These are phyloP conservation scores for Lacerta agilis DNA, from an alignment of 2,797 vertebrate species.

Conservation along the genomic window DNA sequence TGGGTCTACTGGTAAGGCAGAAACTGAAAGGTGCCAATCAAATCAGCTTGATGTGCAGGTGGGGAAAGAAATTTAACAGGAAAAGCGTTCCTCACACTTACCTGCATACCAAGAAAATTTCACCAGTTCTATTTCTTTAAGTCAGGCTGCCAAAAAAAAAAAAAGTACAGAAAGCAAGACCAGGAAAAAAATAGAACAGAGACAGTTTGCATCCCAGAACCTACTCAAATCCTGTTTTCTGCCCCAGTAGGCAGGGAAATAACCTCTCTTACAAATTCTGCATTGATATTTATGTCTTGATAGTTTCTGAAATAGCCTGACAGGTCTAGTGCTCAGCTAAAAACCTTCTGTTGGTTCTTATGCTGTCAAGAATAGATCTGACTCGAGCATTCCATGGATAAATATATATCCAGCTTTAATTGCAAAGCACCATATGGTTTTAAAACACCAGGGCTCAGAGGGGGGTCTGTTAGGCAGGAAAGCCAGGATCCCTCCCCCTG, in stretches of 20 bases:
- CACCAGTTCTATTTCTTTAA: background rate
- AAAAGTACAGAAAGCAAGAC: too few species aligned
- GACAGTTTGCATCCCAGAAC: background rate
- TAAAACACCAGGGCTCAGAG: background rate
- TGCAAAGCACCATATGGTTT: slow-evolving; percentile 12
- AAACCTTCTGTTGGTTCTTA: background rate
- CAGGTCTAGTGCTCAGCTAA: background rate
- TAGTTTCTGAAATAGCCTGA: background rate
- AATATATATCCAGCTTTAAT: background rate
- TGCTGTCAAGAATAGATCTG: slow-evolving; percentile 13
- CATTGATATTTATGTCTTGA: background rate
- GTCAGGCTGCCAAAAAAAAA: background rate
- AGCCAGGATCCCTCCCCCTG: background rate
- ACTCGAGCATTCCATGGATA: background rate
- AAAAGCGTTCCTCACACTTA: background rate
- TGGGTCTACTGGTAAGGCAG: background rate
- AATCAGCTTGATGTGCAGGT: background rate
- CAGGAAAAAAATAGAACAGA: background rate
- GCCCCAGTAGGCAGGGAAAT: background rate
- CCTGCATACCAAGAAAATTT: background rate
- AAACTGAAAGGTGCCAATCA: background rate
- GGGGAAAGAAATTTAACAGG: background rate
- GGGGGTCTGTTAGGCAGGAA: background rate
- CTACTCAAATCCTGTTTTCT: background rate
- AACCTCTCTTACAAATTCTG: background rate